phyloP scores from a whole-genome alignment of 2,113 vertebrate species.

The Pelobates fuscus region DNA sequence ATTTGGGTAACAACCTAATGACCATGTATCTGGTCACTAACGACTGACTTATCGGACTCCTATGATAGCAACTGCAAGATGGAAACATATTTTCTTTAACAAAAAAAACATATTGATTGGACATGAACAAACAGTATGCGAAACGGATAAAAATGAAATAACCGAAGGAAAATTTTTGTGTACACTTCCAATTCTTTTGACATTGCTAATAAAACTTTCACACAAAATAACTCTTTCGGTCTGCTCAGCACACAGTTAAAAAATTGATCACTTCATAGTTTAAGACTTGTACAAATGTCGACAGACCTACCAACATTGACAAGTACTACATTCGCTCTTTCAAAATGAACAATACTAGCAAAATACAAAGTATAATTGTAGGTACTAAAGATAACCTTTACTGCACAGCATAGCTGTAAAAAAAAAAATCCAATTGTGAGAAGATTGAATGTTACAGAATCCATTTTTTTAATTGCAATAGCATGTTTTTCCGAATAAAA shows the following conservation, averaged over 20 bases:
- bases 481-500: neutral
- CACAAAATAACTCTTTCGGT: too few species aligned
- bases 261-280: neutral
- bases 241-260: neutral
- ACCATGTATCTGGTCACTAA: too few species aligned
- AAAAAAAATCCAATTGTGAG: neutral
- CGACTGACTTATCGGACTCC: too few species aligned
- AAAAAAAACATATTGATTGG: too few species aligned
- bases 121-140: too few species aligned
- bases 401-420: neutral
- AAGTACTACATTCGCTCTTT: neutral
- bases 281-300: neutral
- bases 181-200: too few species aligned
- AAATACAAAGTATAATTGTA: constrained; percentile 6
- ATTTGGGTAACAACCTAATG: too few species aligned
- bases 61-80: too few species aligned
- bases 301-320: constrained; percentile 9
- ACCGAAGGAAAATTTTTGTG: too few species aligned
- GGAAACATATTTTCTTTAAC: too few species aligned
- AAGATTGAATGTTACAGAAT: constrained; percentile 35
- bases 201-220: too few species aligned
- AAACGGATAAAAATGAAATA: too few species aligned
- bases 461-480: constrained; percentile 6
- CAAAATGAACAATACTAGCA: neutral
- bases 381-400: constrained; percentile 19